Evolutionary conservation across 1,140 invertebrate genomes (phyloP), one percentile per base, ranked within the genome.

Genomic region (Physella acuta): DNA sequence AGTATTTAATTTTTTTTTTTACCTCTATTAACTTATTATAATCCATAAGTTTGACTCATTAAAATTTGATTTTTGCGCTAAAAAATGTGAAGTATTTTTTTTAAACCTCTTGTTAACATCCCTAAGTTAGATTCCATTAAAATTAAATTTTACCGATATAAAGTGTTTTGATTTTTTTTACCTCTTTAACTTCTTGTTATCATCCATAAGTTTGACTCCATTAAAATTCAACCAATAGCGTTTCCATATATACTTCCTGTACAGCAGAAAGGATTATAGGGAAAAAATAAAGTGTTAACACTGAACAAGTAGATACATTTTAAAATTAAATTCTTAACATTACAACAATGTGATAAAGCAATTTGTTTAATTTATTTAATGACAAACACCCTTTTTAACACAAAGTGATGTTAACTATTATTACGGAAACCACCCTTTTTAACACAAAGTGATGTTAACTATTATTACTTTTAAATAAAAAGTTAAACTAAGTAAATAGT

Each of bases 171-270:
- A n/a, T n/a, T n/a, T n/a, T 49, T 78, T 79, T 76, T 74, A 84
- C 71, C 89, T 87, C 74, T 88, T 86, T 49, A 92, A 86, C 28
- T 81, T 76, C 62, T 87, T 87, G 64, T 87, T 84, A 79, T 91
- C 86, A 76, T 89, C 83, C 44, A 85, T 87, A 62, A 92, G 80
- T 55, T 88, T 87, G 37, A 87, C 82, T 20, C 87, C 87, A 70
- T 89, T 86, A 82, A 87, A 89, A 72, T 87, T 86, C 28, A 92
- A 81, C 82, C 88, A 86, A 75, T 91, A 89, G 24, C 88, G 89
- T 73, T 84, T 88, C 91, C 91, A 92, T 70, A 92, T 85, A 79
- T 92, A 90, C 70, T 85, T 87, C 91, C 83, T 84, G 67, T 1
- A 77, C 76, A 49, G 63, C 68, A 53, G 69, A 56, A 1, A 65